Base-by-base conservation (phyloP, 1,140 invertebrate species). In the Heliconius congener region DNA sequence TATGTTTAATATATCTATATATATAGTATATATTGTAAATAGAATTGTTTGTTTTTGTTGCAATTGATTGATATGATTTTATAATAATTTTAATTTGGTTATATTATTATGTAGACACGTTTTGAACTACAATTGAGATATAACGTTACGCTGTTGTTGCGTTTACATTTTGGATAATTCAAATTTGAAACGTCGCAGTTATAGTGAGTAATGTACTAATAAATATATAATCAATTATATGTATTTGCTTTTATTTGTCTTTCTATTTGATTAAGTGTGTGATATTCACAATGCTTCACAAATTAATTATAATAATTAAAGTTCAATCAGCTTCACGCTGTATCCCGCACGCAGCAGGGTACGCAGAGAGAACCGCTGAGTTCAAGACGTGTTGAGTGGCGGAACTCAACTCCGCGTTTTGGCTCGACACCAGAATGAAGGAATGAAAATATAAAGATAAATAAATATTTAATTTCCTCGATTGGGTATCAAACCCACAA, bases 1-100 rank as follows among this genome's bases (percentile, higher is more conserved):
- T 66, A 66, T 66, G 19, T 66, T 27, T 66, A 27, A 66, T 66
- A 30, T 66, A 27, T 66, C 23, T 66, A 9, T 66, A 66, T 66
- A 9, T 60, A 30, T 57, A 66, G 23, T 66, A 66, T 66, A 66
- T 66, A 66, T 66, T 66, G 60, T 66, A 66, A 66, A 30, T 66
- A 66, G 27, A 30, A 13, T 79, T 75, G 72, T 82, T 82, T 77
- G 78, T 82, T 82, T 82, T 74, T 71, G 78, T 79, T 79, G 77
- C 77, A 79, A 55, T 79, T 78, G 70, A 42, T 42, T 46, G 42
- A 46, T 71, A 74, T 79, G 60, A 71, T 73, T 79, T 73, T 78
- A 74, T 74, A 34, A 46, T 74, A 74, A 57, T 73, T 76, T 42
- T 76, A 39, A 73, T 74, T 71, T 70, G 37, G n/a, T 77, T 30